phyloP scores from a whole-genome alignment of 2,797 vertebrate genomes.

The Tragelaphus oryx region DNA sequence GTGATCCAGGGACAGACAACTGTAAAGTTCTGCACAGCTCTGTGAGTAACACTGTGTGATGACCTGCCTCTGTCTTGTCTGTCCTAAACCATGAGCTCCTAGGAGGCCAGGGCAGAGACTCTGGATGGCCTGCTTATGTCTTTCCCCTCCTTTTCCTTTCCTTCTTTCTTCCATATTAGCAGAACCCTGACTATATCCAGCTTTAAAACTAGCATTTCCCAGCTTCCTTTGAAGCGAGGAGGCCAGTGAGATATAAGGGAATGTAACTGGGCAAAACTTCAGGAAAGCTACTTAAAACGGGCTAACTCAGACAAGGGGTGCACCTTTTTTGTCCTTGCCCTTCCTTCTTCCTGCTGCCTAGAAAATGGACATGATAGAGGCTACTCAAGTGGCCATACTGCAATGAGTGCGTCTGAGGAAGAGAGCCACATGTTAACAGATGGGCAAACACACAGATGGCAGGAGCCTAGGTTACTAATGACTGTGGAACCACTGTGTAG shows the following conservation, averaged over 20 bases:
- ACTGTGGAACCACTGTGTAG: not conserved
- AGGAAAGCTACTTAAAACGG: not conserved
- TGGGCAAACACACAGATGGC: not conserved
- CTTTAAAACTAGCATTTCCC: not conserved
- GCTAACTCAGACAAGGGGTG: not conserved
- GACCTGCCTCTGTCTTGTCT: not conserved
- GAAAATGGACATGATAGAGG: not conserved
- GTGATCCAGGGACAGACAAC: not conserved
- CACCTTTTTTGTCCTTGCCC: not conserved
- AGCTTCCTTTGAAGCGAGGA: not conserved
- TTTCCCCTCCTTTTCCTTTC: not conserved
- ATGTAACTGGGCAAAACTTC: not conserved
- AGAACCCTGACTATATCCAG: not conserved
- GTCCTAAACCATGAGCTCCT: not conserved
- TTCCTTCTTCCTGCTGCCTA: not conserved
- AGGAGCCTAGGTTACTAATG: not conserved
- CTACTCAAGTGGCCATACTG: rapidly evolving
- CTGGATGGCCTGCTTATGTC: not conserved
- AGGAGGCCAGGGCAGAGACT: not conserved
- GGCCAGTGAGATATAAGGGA: not conserved
- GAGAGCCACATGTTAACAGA: not conserved
- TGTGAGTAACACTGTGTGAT: not conserved
- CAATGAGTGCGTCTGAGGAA: not conserved
- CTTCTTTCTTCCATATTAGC: not conserved
- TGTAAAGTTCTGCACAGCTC: not conserved